phyloP scores from a whole-genome alignment of 2,888 invertebrate species.

The Platerodrilus igneus region DNA sequence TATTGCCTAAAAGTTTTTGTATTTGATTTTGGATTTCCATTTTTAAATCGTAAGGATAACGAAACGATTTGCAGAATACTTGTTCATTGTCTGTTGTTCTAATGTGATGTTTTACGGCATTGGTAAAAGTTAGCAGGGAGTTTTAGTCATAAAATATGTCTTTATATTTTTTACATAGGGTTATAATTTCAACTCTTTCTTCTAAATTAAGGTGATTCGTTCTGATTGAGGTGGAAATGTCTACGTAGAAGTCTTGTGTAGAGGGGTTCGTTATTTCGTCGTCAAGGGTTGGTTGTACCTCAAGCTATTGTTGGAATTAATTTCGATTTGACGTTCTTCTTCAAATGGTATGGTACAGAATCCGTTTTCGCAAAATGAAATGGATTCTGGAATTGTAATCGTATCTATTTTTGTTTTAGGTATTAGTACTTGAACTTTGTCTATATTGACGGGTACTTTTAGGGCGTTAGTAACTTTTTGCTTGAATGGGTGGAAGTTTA shows the following conservation, averaged over 20 bases:
- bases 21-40: conserved; percentile 34
- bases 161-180: conserved; percentile 6
- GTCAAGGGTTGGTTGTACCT: background rate
- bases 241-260: too few relatives aligned
- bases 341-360: conserved; percentile 3
- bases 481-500: conserved; percentile 8
- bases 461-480: background rate
- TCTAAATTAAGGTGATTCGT: conserved; percentile 11
- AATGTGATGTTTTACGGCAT: conserved; percentile 12
- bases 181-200: conserved; percentile 5
- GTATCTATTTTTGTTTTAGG: conserved; percentile 4
- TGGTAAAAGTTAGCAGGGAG: conserved; percentile 9
- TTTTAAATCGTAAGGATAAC: conserved; percentile 34
- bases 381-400: conserved; percentile 5
- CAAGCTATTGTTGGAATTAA: background rate
- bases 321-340: conserved; percentile 1
- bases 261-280: background rate
- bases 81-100: conserved; percentile 19
- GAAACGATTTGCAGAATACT: conserved; percentile 31
- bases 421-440: conserved; percentile 5
- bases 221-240: too few relatives aligned
- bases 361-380: conserved; percentile 3
- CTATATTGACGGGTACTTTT: conserved; percentile 5
- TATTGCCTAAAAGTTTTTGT: conserved; percentile 12
- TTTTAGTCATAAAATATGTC: conserved; percentile 10